A percentile compares a stretch with the other conserved stretches of the same genome.
These are phyloP conservation scores for Hesperophylax magnus DNA, from an alignment of 1,140 invertebrate genomes.

Conservation along the genomic window DNA sequence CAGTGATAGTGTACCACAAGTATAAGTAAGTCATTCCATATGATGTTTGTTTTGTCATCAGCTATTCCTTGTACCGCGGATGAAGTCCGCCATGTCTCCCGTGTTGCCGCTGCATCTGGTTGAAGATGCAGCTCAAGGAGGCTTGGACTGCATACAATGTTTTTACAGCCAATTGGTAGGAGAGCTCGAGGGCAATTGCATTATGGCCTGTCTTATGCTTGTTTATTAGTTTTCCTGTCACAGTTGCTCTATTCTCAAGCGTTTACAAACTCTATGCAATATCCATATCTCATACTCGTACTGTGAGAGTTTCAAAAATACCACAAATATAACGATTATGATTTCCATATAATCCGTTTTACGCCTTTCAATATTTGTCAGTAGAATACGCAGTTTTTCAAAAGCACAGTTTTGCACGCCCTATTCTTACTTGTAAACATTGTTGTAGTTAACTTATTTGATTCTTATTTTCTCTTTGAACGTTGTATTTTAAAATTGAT, in stretches of 20 bases:
- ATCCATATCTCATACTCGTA: constrained; percentile 16
- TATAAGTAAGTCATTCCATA: neutral
- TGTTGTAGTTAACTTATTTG: constrained; percentile 34
- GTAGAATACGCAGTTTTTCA: constrained; percentile 29
- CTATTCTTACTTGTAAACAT: constrained; percentile 34
- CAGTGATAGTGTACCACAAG: too few relatives aligned
- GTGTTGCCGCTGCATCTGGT: constrained; percentile 3
- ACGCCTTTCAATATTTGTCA: constrained; percentile 31
- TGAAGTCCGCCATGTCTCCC: constrained; percentile 29
- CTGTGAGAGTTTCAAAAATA: neutral
- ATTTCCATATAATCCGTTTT: constrained; percentile 3
- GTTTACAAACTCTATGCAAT: constrained; percentile 7
- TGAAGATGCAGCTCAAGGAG: constrained; percentile 8
- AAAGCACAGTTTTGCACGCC: constrained; percentile 39
- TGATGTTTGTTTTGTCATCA: constrained; percentile 33
- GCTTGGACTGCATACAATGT: constrained; percentile 35
- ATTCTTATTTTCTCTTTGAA: constrained; percentile 29
- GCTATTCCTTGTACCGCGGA: constrained; percentile 30
- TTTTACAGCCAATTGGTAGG: constrained; percentile 39
- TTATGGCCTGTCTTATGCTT: constrained; percentile 38
- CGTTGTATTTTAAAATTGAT: constrained; percentile 38
- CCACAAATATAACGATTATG: neutral
- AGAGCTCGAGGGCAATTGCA: constrained; percentile 21
- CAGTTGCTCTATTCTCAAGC: constrained; percentile 10
- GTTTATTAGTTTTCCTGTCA: constrained; percentile 29